A percentile compares a stretch with the other conserved stretches of the same genome.
Evolutionary conservation across 2,888 invertebrate genomes (phyloP).

Genomic region (Lacanobia oleracea): DNA sequence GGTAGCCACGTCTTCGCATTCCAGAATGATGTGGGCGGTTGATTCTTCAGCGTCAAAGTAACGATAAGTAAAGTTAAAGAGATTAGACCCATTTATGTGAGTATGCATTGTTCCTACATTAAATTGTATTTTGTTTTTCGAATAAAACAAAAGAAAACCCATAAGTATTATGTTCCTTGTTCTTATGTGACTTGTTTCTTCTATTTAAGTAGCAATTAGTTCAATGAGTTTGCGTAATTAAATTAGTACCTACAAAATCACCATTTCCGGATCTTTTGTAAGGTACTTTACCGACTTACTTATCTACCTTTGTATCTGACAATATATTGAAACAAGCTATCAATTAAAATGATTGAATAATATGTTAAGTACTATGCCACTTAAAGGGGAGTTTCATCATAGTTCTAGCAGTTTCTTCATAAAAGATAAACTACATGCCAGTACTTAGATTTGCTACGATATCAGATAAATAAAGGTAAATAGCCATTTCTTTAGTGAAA

Average conservation of each 20-base stretch:
- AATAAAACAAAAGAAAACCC: too few species aligned
- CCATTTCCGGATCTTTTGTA: background rate
- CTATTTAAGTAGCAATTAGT: slow-evolving; percentile 1
- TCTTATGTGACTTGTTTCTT: slow-evolving; percentile 3
- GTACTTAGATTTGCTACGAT: slow-evolving; percentile 10
- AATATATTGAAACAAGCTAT: background rate
- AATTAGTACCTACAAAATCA: background rate
- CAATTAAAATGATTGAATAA: slow-evolving; percentile 7
- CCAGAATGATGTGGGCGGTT: too few species aligned
- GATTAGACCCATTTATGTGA: background rate
- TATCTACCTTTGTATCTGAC: background rate
- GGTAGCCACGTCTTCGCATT: too few species aligned
- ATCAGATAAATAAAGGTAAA: slow-evolving; percentile 37
- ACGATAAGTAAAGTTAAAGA: too few species aligned
- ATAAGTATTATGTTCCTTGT: background rate
- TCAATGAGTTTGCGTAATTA: slow-evolving; percentile 1
- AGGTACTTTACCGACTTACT: background rate
- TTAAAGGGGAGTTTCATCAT: slow-evolving; percentile 28
- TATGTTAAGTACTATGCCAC: background rate
- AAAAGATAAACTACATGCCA: background rate
- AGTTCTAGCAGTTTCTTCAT: slow-evolving; percentile 35
- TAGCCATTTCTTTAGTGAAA: slow-evolving; percentile 27
- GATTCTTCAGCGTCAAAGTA: too few species aligned
- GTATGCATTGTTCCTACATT: background rate
- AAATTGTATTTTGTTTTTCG: background rate